phyloP scores from a whole-genome alignment of 1,140 invertebrate genomes.

The Lucilia sericata region DNA sequence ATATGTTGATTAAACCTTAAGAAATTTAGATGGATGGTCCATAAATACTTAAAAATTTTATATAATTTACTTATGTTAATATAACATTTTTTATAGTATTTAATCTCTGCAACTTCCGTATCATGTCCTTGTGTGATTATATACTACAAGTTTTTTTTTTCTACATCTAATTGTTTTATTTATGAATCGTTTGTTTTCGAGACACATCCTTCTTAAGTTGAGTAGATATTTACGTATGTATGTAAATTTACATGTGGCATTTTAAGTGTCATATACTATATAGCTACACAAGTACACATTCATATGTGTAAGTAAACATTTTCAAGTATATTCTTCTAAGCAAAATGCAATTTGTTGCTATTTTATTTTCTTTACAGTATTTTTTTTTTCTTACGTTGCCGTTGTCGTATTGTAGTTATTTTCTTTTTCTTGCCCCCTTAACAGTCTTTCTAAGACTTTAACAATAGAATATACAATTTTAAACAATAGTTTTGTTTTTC shows the following conservation, averaged over 20 bases:
- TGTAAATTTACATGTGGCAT: too few relatives aligned
- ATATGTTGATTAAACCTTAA: too few relatives aligned
- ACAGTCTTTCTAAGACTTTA: not conserved
- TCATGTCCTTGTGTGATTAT: constrained; percentile 38
- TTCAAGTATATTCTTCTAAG: not conserved
- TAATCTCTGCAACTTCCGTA: not conserved
- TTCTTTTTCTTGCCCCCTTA: not conserved
- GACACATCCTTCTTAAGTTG: not conserved
- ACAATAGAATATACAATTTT: not conserved
- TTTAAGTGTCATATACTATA: too few relatives aligned
- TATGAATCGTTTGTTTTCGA: constrained; percentile 3
- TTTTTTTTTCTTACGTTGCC: not conserved
- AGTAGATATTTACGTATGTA: too few relatives aligned
- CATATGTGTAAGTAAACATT: too few relatives aligned
- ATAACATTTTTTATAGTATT: not conserved
- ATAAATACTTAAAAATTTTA: too few relatives aligned
- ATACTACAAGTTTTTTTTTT: not conserved
- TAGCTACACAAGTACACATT: not conserved
- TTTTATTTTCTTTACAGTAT: constrained; percentile 4
- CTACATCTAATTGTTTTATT: constrained; percentile 31
- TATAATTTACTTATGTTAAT: too few relatives aligned
- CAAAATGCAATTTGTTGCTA: constrained; percentile 30
- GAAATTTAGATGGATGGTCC: too few relatives aligned
- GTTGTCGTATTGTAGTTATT: not conserved
- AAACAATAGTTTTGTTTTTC: not conserved